phyloP scores from a whole-genome alignment of 2,113 vertebrate genomes.

The Tupaia tana region DNA sequence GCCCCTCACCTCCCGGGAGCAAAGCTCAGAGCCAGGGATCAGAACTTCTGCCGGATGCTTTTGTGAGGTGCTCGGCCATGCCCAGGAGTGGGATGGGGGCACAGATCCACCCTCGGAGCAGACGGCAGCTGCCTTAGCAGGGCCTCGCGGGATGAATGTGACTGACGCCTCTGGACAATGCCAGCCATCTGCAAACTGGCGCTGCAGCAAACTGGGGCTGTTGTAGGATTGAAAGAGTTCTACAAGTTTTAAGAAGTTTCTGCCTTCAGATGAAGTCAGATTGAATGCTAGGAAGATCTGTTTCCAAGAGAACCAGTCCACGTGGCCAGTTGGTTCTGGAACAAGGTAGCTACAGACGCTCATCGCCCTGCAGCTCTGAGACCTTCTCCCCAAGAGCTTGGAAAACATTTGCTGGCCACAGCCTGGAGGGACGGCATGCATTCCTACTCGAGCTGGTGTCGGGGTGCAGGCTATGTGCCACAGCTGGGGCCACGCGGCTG shows the following conservation, averaged over 20 bases:
- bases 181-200: too few species aligned
- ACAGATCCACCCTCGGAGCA: too few species aligned
- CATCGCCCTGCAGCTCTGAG: slow-evolving; percentile 87
- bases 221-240: not conserved
- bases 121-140: too few species aligned
- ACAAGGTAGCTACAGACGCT: slow-evolving; percentile 80
- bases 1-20: not conserved
- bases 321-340: slow-evolving; percentile 55
- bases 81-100: too few species aligned
- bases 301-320: slow-evolving; percentile 11
- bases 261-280: slow-evolving; percentile 26
- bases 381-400: slow-evolving; percentile 85
- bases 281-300: not conserved
- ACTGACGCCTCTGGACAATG: too few species aligned
- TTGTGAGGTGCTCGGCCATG: too few species aligned
- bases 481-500: slow-evolving; percentile 92
- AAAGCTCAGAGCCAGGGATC: not conserved
- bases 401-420: slow-evolving; percentile 92
- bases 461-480: slow-evolving; percentile 89
- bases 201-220: not conserved
- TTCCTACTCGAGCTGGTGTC: slow-evolving; percentile 89
- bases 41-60: not conserved
- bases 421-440: slow-evolving; percentile 95
- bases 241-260: slow-evolving; percentile 10
- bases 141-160: too few species aligned